phyloP scores from a whole-genome alignment of 1,140 invertebrate genomes.

The Drosophila guanche region DNA sequence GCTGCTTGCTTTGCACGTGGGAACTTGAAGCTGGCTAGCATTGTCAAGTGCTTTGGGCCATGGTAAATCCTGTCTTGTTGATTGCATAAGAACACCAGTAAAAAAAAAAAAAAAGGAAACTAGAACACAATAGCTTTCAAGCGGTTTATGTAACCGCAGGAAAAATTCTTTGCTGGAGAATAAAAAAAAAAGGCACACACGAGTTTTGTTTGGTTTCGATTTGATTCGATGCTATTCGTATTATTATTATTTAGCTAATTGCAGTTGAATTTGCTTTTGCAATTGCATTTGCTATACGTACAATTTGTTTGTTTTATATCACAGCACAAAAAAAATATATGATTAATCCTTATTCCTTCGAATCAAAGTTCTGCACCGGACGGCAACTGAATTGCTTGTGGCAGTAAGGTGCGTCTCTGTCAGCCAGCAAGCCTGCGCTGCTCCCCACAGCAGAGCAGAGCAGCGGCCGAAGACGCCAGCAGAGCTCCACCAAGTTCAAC shows the following conservation, averaged over 20 bases:
- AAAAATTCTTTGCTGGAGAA: conserved; percentile 13
- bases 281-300: conserved; percentile 62
- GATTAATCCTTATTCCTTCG: conserved; percentile 75
- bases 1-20: conserved; percentile 37
- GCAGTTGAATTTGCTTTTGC: conserved; percentile 10
- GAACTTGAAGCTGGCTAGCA: conserved; percentile 23
- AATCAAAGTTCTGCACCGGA: conserved; percentile 79
- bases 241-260: conserved; percentile 10
- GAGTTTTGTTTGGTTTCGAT: conserved; percentile 10
- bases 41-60: conserved; percentile 13
- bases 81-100: conserved; percentile 56
- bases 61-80: conserved; percentile 36
- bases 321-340: conserved; percentile 80
- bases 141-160: conserved; percentile 41
- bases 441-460: conserved; percentile 19
- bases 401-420: conserved; percentile 33
- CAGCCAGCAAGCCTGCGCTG: conserved; percentile 67
- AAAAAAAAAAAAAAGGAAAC: conserved; percentile 37
- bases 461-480: conserved; percentile 15
- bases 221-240: conserved; percentile 13
- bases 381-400: conserved; percentile 82
- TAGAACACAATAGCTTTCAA: conserved; percentile 20
- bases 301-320: conserved; percentile 81
- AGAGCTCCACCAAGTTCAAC: conserved; percentile 62
- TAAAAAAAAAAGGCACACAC: conserved; percentile 16